These are phyloP conservation scores for Henricia sp. DNA, from an alignment of 53 echinoderm and acorn worm genomes.

Conservation along the genomic window DNA sequence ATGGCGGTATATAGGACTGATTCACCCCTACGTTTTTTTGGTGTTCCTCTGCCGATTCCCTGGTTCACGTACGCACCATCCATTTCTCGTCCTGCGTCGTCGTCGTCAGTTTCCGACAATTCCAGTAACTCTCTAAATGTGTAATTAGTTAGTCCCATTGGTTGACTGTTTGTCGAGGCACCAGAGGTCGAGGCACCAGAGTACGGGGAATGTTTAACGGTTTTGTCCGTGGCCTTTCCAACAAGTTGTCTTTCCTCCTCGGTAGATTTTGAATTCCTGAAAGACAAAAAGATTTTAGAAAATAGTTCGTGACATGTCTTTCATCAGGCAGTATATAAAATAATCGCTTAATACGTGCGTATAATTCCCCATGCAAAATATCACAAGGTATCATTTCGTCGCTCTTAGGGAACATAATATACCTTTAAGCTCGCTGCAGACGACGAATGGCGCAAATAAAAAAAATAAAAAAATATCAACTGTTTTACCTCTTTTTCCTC, in stretches of 20 bases:
- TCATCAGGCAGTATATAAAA: too few relatives aligned
- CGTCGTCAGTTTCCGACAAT: conserved; percentile 1
- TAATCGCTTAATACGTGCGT: too few relatives aligned
- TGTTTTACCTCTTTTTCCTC: conserved; percentile 25
- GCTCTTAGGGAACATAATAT: too few relatives aligned
- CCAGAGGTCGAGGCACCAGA: not conserved
- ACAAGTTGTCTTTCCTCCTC: not conserved
- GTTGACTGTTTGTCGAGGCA: not conserved
- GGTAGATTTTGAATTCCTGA: not conserved
- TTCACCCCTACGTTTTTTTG: not conserved
- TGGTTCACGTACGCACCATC: not conserved
- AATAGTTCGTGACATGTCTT: too few relatives aligned
- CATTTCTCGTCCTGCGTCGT: not conserved
- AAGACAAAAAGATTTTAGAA: not conserved
- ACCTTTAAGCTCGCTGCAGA: too few relatives aligned
- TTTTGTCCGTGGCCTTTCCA: not conserved
- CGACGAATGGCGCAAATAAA: too few relatives aligned
- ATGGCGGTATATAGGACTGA: conserved; percentile 32
- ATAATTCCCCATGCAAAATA: too few relatives aligned
- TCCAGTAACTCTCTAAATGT: conserved; percentile 10
- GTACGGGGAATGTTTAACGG: not conserved
- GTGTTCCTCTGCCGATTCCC: not conserved
- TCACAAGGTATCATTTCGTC: too few relatives aligned
- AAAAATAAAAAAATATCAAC: too few relatives aligned
- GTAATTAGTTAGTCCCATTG: not conserved